Conservation (phyloP, 2,797 vertebrate genomes). For the Lutjanus argentimaculatus region DNA sequence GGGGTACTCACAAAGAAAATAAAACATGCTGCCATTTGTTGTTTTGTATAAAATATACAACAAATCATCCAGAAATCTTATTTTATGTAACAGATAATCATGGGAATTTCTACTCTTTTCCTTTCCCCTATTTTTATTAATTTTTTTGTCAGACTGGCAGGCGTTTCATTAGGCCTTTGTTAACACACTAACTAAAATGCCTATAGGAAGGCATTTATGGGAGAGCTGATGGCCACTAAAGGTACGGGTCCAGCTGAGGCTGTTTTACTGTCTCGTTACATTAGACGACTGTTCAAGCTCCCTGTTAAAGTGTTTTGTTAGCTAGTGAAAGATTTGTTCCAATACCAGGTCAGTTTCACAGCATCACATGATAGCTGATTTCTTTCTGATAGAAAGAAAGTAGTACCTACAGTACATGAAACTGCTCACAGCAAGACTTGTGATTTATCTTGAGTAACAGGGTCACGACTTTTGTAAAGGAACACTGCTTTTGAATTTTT, state of each 20-base stretch:
- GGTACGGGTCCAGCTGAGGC: conserved; percentile 1
- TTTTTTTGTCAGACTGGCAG: neutral
- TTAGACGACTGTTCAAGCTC: conserved; percentile 1
- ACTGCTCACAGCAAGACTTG: too few relatives aligned
- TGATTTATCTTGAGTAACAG: too few relatives aligned
- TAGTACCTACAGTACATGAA: too few relatives aligned
- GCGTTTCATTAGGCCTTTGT: conserved; percentile 9
- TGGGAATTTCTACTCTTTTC: neutral
- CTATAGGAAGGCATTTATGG: conserved; percentile 22
- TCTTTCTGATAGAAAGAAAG: neutral
- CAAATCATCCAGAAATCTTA: neutral
- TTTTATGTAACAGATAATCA: neutral
- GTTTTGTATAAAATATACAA: neutral
- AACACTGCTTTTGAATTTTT: too few relatives aligned
- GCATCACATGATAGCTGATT: neutral
- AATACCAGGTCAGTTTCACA: conserved; percentile 6
- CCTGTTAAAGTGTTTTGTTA: conserved; percentile 15
- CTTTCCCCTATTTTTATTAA: neutral
- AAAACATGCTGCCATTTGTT: neutral
- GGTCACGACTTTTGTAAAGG: too few relatives aligned
- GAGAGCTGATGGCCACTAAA: neutral
- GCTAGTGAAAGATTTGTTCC: neutral
- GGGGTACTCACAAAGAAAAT: neutral
- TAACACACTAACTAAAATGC: conserved; percentile 12
- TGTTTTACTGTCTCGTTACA: conserved; percentile 11